These are phyloP conservation scores for Austrofundulus limnaeus DNA, from an alignment of 2,113 vertebrate genomes.

Conservation along the genomic window DNA sequence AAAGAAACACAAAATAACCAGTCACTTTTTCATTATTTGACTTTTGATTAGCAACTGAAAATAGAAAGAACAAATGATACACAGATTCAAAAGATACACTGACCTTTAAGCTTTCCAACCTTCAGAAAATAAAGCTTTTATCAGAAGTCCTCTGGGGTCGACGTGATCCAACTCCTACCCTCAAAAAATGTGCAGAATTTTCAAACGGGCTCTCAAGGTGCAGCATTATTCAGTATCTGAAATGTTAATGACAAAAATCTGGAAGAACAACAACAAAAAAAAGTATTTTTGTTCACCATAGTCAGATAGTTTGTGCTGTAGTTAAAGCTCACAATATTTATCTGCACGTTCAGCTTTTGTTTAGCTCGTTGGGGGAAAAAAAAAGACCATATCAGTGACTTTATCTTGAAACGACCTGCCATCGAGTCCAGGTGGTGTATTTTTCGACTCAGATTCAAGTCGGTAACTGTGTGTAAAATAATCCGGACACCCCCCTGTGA, in stretches of 20 bases:
- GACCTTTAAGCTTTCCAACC: slow-evolving; percentile 48
- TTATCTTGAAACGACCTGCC: slow-evolving; percentile 27
- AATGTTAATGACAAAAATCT: slow-evolving; percentile 40
- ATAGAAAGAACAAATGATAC: no score
- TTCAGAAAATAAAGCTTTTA: slow-evolving; percentile 31
- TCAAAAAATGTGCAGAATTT: slow-evolving; percentile 40
- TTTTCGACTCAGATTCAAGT: slow-evolving; percentile 25
- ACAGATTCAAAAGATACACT: no score
- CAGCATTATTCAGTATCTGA: slow-evolving; percentile 21
- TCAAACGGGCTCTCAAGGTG: slow-evolving; percentile 40
- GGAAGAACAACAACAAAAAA: background rate
- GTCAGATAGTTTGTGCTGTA: slow-evolving; percentile 31
- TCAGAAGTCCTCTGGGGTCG: slow-evolving; percentile 14
- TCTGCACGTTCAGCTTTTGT: slow-evolving; percentile 20
- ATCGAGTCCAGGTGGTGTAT: slow-evolving; percentile 26
- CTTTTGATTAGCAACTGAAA: no score
- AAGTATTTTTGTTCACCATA: slow-evolving; percentile 2
- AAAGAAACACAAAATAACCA: no score
- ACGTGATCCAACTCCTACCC: slow-evolving; percentile 23
- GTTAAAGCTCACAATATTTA: slow-evolving; percentile 40
- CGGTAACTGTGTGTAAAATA: slow-evolving; percentile 29
- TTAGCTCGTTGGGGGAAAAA: background rate
- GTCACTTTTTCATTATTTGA: no score
- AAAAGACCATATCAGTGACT: slow-evolving; percentile 25
- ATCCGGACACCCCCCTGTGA: slow-evolving; percentile 29